A percentile compares a stretch with the other conserved stretches of the same genome.
Evolutionary conservation across 2,113 vertebrate genomes (phyloP).

Genomic region (Protomyctophum bolini): DNA sequence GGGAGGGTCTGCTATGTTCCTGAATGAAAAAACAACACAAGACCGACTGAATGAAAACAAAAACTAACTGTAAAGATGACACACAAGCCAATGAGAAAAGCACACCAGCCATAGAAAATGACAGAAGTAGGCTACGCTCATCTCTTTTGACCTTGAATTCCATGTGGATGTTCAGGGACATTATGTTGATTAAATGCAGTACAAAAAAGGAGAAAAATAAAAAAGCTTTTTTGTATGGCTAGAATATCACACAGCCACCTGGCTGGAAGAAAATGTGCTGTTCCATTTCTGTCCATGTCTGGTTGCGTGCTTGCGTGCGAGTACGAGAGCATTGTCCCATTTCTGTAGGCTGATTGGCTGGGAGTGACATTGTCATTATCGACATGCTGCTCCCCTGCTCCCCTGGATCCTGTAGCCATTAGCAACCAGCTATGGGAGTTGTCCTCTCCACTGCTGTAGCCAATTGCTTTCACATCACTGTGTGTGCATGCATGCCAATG

Average conservation of each 20-base stretch:
- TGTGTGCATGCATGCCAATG: slow-evolving; percentile 68
- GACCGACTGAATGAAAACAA: neutral
- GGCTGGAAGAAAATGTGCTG: slow-evolving; percentile 58
- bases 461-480: slow-evolving; percentile 74
- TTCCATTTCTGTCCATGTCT: slow-evolving; percentile 41
- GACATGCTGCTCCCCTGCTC: slow-evolving; percentile 60
- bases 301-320: neutral
- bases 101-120: neutral
- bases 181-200: neutral
- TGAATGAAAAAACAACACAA: neutral
- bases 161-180: slow-evolving; percentile 1
- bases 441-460: slow-evolving; percentile 66
- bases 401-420: slow-evolving; percentile 79
- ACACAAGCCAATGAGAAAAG: neutral
- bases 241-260: slow-evolving; percentile 56
- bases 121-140: neutral
- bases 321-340: slow-evolving; percentile 30
- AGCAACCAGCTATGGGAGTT: slow-evolving; percentile 75
- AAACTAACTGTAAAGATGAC: neutral
- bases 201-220: slow-evolving; percentile 17
- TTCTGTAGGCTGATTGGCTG: slow-evolving; percentile 61
- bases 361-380: slow-evolving; percentile 75
- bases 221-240: slow-evolving; percentile 53
- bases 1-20: too few relatives aligned
- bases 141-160: slow-evolving; percentile 7